These are phyloP conservation scores for Drosophila kokeensis DNA, from an alignment of 2,888 invertebrate species.

Conservation along the genomic window DNA sequence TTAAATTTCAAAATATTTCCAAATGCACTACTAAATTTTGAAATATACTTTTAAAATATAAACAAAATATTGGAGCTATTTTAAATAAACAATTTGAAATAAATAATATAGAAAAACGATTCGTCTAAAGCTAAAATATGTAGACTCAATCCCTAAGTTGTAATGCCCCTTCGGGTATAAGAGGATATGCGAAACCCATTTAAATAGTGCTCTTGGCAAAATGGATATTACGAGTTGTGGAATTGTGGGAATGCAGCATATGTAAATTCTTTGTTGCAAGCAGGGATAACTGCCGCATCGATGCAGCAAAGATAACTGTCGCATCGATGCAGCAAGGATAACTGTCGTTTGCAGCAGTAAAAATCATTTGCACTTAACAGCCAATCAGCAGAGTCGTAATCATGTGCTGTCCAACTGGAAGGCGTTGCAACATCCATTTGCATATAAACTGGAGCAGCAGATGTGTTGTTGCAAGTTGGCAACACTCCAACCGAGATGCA, in stretches of 20 bases:
- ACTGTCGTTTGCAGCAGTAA: conserved; percentile 32
- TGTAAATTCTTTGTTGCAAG: conserved; percentile 23
- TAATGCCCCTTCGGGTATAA: not conserved
- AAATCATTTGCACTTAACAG: conserved; percentile 65
- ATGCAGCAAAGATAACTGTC: conserved; percentile 12
- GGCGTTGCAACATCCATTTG: conserved; percentile 25
- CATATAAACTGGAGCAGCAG: conserved; percentile 16
- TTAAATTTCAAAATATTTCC: not conserved
- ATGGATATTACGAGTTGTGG: conserved; percentile 47
- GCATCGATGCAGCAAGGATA: not conserved
- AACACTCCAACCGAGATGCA: conserved; percentile 46
- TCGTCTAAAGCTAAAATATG: not conserved
- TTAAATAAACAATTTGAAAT: not conserved
- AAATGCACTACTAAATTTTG: not conserved
- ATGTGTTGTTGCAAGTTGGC: conserved; percentile 30
- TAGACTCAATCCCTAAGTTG: not conserved
- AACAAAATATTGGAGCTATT: too few relatives aligned
- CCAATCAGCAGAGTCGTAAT: conserved; percentile 48
- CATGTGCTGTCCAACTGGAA: conserved; percentile 29
- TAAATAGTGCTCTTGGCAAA: conserved; percentile 55
- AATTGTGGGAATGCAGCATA: conserved; percentile 20
- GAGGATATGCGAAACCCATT: conserved; percentile 13
- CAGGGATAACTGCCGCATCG: conserved; percentile 13
- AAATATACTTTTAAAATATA: not conserved
- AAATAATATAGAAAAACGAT: not conserved